Base-by-base conservation (phyloP, 2,888 invertebrate genomes). In the Agrochola lota region DNA sequence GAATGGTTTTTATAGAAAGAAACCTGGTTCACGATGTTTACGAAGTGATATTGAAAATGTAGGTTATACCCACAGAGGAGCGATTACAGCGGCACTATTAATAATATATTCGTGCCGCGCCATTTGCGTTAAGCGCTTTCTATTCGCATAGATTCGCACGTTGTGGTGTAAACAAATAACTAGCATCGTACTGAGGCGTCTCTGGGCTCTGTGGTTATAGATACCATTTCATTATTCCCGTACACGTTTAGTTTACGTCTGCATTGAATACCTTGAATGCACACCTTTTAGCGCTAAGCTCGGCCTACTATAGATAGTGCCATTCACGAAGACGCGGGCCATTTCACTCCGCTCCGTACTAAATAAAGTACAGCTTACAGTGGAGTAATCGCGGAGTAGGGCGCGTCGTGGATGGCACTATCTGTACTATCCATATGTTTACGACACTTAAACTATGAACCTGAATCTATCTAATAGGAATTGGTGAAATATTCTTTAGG, bases 401-500 rank as follows among this genome's bases (percentile, higher is more conserved):
- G 40, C 9, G 40, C 9, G 40, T 40, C 40, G 40, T 40, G 40
- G 9, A 40, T 40, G 40, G 1, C 40, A 40, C 40, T 9, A 40
- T 40, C 8, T 40, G 40, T 40, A 35, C 17, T 57, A 9, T 15
- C 23, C 30, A 57, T 26, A 30, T 49, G n/a, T 30, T 30, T 40
- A 74, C 71, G 63, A 67, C 20, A 46, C 63, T 57, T 12, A 52
- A 77, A 26, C 71, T 63, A 40, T 26, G 20, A 70, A 52, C 60
- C 66, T 67, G 66, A 70, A 68, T 49, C 63, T 74, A 23, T 30
- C 15, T 55, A 46, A 23, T n/a, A 52, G 35, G 15, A 68, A 76
- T 74, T 77, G 63, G 71, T 72, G 23, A 72, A 74, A 66, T 71
- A 30, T 63, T 63, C n/a, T 78, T 52, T 84, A 84, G 85, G n/a